These are phyloP conservation scores for Notarius quadriscutis DNA, from an alignment of 2,113 vertebrate species.

Conservation along the genomic window DNA sequence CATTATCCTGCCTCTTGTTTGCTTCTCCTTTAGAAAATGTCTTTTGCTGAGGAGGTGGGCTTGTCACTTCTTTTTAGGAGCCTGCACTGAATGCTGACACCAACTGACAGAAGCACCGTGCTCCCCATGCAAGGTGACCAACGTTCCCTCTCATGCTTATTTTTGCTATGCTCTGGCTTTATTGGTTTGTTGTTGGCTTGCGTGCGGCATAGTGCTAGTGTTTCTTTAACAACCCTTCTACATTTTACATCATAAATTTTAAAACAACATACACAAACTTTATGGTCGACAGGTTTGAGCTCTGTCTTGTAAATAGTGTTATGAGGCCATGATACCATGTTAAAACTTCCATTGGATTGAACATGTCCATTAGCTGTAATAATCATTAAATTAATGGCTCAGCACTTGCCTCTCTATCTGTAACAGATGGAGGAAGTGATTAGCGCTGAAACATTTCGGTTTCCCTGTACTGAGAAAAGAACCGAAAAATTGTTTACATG, in stretches of 20 bases:
- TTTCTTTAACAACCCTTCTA: neutral
- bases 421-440: neutral
- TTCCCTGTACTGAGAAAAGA: neutral
- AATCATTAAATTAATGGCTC: neutral
- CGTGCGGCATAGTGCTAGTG: neutral
- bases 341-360: neutral
- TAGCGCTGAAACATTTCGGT: neutral
- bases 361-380: neutral
- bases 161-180: neutral
- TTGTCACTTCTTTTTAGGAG: slow-evolving; percentile 33
- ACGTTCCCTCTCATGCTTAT: slow-evolving; percentile 6
- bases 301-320: neutral
- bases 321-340: neutral
- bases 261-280: neutral
- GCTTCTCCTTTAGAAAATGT: slow-evolving; percentile 12
- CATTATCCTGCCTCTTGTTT: neutral
- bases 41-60: slow-evolving; percentile 8
- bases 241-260: slow-evolving; percentile 2
- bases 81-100: slow-evolving; percentile 1
- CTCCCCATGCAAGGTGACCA: slow-evolving; percentile 20
- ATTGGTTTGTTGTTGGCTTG: slow-evolving; percentile 13
- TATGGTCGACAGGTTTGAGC: neutral
- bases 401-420: neutral
- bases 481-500: neutral
- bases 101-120: slow-evolving; percentile 20